Evolutionary conservation across 2,113 vertebrate genomes (phyloP).

Genomic region (Cromileptes altivelis): DNA sequence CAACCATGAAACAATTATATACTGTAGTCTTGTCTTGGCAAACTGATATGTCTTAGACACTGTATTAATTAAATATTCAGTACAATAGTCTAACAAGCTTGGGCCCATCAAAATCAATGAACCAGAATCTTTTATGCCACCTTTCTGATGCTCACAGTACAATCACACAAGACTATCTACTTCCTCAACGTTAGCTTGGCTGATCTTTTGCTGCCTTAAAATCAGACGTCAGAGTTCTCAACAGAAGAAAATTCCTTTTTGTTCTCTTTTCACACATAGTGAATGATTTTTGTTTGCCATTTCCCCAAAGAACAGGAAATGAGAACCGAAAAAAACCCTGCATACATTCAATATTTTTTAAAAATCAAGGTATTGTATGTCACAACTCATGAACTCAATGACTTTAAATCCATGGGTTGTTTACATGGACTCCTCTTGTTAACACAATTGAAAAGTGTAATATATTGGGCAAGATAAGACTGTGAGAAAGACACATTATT

Average conservation of each 20-base stretch:
- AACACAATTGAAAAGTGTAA: neutral
- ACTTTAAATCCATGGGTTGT: neutral
- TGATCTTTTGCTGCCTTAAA: neutral
- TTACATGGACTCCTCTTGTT: neutral
- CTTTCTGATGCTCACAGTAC: neutral
- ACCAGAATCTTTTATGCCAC: neutral
- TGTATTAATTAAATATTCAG: neutral
- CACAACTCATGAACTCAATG: neutral
- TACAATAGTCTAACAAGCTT: neutral
- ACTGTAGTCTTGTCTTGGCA: neutral
- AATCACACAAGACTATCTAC: neutral
- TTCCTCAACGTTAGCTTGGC: neutral
- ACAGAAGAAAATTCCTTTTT: neutral
- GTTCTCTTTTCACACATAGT: neutral
- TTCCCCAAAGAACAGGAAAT: neutral
- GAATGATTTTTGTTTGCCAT: neutral
- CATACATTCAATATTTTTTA: neutral
- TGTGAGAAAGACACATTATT: neutral
- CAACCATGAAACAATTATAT: neutral
- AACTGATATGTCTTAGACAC: neutral
- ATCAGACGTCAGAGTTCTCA: neutral
- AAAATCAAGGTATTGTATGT: neutral
- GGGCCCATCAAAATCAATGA: conserved; percentile 1
- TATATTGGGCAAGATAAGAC: conserved; percentile 5
- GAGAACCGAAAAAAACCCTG: neutral